Evolutionary conservation across 2,113 vertebrate genomes (phyloP).

Genomic region (Leptobrachium ailaonicum): DNA sequence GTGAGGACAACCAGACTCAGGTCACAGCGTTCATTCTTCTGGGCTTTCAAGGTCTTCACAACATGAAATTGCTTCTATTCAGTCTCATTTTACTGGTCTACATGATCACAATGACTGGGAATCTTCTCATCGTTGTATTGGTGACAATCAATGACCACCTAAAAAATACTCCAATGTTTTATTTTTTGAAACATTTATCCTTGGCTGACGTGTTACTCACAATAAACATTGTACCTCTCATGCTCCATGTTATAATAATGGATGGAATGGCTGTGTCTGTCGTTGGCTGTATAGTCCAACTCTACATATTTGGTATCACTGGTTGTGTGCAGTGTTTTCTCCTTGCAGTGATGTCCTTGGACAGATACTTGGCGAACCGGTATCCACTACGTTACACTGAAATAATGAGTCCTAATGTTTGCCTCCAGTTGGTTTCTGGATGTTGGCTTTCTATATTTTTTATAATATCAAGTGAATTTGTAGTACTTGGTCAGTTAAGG

Average conservation of each 20-base stretch:
- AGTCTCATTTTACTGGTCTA: constrained; percentile 6
- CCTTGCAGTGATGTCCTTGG: constrained; percentile 53
- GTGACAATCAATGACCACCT: constrained; percentile 24
- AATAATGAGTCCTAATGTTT: constrained; percentile 39
- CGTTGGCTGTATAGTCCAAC: constrained; percentile 43
- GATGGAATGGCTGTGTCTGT: constrained; percentile 38
- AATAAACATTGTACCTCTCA: constrained; percentile 41
- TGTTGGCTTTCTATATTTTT: constrained; percentile 50
- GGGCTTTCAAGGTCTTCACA: not conserved
- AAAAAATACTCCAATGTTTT: constrained; percentile 45
- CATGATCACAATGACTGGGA: constrained; percentile 42
- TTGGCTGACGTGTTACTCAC: constrained; percentile 50
- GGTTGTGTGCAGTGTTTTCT: constrained; percentile 45
- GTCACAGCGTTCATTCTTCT: constrained; percentile 17
- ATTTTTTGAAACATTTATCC: constrained; percentile 52
- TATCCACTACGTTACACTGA: constrained; percentile 43
- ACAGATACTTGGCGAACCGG: constrained; percentile 51
- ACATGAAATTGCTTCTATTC: not conserved
- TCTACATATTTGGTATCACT: constrained; percentile 50
- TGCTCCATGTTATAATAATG: constrained; percentile 40
- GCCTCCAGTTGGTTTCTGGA: constrained; percentile 21
- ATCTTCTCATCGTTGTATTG: constrained; percentile 46
- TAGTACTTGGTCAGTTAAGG: constrained; percentile 39
- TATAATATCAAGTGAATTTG: constrained; percentile 36
- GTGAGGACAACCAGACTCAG: not conserved